These are phyloP conservation scores for Harpalus rufipes DNA, from an alignment of 2,888 invertebrate species.

Conservation along the genomic window DNA sequence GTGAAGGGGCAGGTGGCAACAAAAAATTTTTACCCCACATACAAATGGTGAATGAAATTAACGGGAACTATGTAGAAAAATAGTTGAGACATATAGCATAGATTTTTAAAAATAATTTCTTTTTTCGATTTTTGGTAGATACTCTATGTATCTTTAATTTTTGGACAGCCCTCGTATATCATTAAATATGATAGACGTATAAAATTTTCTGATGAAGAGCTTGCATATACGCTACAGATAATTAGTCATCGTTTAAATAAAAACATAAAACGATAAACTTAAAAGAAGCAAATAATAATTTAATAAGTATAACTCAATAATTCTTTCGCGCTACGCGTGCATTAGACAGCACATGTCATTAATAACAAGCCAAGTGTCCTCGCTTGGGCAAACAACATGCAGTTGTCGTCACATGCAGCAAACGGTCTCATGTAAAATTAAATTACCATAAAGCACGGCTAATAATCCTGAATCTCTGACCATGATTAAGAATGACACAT, in stretches of 20 bases:
- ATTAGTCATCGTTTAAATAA: not conserved
- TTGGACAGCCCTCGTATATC: no score
- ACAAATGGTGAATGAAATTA: no score
- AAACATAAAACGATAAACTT: not conserved
- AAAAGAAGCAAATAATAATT: conserved; percentile 27
- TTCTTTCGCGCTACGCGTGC: conserved; percentile 9
- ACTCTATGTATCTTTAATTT: no score
- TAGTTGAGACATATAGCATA: no score
- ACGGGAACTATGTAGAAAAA: no score
- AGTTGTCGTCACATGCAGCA: conserved; percentile 56
- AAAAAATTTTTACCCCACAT: no score
- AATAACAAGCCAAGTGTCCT: conserved; percentile 9
- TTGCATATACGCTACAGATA: not conserved
- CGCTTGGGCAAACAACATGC: conserved; percentile 14
- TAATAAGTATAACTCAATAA: conserved; percentile 27
- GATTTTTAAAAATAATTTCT: no score
- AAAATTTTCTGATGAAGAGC: not conserved
- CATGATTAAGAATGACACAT: conserved; percentile 67
- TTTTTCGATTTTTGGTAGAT: no score
- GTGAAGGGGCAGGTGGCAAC: no score
- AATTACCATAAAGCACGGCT: conserved; percentile 65
- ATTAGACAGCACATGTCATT: conserved; percentile 44
- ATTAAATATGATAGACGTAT: not conserved
- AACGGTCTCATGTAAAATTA: conserved; percentile 64
- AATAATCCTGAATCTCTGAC: conserved; percentile 65